These are phyloP conservation scores for Siderastrea radians DNA, from an alignment of 92 coral and sea anemone species.

Conservation along the genomic window DNA sequence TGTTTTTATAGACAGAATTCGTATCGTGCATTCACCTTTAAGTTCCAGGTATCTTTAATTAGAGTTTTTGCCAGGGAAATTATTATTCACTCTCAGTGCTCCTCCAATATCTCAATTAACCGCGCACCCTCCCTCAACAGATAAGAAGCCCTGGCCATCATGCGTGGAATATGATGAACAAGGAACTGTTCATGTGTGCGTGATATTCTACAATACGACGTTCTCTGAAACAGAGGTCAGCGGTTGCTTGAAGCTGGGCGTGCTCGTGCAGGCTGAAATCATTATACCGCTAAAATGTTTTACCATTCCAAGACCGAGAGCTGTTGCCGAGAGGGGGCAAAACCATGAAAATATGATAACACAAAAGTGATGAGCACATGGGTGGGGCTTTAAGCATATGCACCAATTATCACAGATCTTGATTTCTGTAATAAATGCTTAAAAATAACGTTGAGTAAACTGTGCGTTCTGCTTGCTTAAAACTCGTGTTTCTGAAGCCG, in stretches of 20 bases:
- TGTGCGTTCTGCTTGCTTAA: too few relatives aligned
- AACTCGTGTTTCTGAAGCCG: too few relatives aligned
- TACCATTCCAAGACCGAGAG: conserved; percentile 12
- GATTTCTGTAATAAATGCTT: too few relatives aligned
- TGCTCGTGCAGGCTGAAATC: conserved; percentile 20
- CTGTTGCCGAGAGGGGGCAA: background rate
- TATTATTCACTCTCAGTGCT: too few relatives aligned
- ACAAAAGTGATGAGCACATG: background rate
- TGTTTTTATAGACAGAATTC: background rate
- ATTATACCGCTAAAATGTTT: conserved; percentile 31
- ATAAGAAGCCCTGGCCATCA: conserved; percentile 13
- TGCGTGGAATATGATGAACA: conserved; percentile 20
- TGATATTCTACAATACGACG: conserved; percentile 20
- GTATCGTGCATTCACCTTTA: background rate
- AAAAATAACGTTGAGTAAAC: too few relatives aligned
- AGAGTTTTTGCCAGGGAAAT: too few relatives aligned
- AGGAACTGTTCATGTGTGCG: conserved; percentile 21
- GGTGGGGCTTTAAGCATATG: too few relatives aligned
- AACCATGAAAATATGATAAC: background rate
- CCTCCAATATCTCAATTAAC: background rate
- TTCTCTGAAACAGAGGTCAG: conserved; percentile 27
- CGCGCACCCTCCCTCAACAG: background rate
- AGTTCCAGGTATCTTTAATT: too few relatives aligned
- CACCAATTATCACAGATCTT: too few relatives aligned
- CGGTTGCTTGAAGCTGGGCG: conserved; percentile 33